Conservation (phyloP, 2,888 invertebrate species). For the Oxycera nigricornis region DNA sequence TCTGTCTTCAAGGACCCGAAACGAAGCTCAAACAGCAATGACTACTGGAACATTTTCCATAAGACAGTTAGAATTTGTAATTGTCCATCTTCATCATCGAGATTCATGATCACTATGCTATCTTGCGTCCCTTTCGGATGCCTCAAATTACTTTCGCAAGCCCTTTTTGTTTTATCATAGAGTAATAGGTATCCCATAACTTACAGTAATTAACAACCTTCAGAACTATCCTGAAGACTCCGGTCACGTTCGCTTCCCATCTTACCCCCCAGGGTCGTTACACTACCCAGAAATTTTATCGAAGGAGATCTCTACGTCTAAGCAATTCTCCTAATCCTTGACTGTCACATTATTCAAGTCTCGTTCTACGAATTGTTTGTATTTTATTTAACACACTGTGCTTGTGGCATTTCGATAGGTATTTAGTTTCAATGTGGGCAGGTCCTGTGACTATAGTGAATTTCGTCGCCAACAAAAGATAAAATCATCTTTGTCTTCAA, state of each 20-base stretch:
- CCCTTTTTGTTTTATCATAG: no score
- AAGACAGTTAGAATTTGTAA: no score
- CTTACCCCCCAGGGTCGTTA: neutral
- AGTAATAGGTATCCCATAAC: no score
- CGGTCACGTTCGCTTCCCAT: constrained; percentile 7
- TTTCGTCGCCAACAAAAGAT: constrained; percentile 22
- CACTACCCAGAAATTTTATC: no score
- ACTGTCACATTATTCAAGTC: constrained; percentile 4
- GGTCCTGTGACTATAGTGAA: constrained; percentile 5
- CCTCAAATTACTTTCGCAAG: no score
- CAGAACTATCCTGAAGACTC: constrained; percentile 8
- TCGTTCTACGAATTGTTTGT: constrained; percentile 20
- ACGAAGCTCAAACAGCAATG: no score
- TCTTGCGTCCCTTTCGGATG: no score
- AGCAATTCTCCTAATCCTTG: neutral
- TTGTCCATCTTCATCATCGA: no score
- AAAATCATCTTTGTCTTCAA: constrained; percentile 25
- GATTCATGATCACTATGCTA: no score
- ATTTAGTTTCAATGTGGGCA: constrained; percentile 23
- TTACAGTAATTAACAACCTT: constrained; percentile 13
- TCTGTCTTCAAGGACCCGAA: no score
- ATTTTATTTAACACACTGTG: constrained; percentile 20
- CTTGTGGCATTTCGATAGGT: constrained; percentile 4
- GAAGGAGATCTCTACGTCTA: neutral
- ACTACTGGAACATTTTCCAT: no score